Percentiles rank a stretch among this genome's conserved stretches.
phyloP scores from a whole-genome alignment of 2,797 vertebrate species.

The Lepidocolaptes lacrymiger region DNA sequence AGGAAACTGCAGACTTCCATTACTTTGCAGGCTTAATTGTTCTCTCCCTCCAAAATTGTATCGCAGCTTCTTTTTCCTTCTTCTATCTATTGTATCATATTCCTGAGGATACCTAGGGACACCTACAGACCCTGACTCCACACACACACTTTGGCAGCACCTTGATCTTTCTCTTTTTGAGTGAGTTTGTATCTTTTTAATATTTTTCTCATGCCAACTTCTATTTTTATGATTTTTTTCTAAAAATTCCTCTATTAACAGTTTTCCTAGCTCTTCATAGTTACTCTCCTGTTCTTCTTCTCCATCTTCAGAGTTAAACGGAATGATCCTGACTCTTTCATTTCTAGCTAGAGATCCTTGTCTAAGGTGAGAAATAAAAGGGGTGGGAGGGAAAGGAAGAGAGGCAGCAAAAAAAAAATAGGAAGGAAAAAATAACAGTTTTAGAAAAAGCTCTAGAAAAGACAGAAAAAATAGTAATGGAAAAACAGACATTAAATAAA shows the following conservation, averaged over 20 bases:
- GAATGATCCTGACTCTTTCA: slow-evolving; percentile 88
- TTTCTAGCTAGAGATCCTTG: slow-evolving; percentile 72
- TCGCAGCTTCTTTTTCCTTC: slow-evolving; percentile 83
- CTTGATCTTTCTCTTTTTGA: slow-evolving; percentile 49
- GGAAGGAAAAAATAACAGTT: not conserved
- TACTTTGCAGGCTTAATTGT: slow-evolving; percentile 13
- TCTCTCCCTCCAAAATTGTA: slow-evolving; percentile 70
- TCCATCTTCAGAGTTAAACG: slow-evolving; percentile 85
- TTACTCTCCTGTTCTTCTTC: slow-evolving; percentile 85
- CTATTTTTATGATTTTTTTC: slow-evolving; percentile 85
- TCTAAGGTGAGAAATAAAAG: slow-evolving; percentile 72
- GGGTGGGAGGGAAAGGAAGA: slow-evolving; percentile 41
- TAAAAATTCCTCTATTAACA: slow-evolving; percentile 83
- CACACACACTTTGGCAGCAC: slow-evolving; percentile 50
- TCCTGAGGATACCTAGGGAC: slow-evolving; percentile 84
- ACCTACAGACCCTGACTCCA: slow-evolving; percentile 58
- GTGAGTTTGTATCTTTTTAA: slow-evolving; percentile 58
- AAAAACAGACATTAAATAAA: slow-evolving; percentile 7
- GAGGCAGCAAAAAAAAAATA: slow-evolving; percentile 52
- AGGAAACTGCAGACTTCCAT: not conserved
- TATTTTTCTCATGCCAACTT: slow-evolving; percentile 79
- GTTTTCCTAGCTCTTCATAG: slow-evolving; percentile 81
- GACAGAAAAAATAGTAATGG: slow-evolving; percentile 57
- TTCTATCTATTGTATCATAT: slow-evolving; percentile 88
- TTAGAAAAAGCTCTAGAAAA: slow-evolving; percentile 48